phyloP scores from a whole-genome alignment of 2,888 invertebrate genomes.

The Blastobasis adustella region DNA sequence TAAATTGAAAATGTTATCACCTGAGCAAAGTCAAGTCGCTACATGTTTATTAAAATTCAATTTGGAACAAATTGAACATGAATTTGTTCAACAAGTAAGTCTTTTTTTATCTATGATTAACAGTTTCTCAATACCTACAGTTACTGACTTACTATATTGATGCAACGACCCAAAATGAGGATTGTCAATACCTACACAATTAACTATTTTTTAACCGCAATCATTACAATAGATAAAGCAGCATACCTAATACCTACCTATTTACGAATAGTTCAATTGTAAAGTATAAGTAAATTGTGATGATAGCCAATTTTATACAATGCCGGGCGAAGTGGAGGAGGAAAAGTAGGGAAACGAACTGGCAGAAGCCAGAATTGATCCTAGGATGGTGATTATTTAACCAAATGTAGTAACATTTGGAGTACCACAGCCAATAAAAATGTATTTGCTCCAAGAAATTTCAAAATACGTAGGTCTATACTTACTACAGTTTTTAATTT shows the following conservation, averaged over 20 bases:
- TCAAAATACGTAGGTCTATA: not conserved
- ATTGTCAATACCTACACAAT: not conserved
- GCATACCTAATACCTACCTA: too few relatives aligned
- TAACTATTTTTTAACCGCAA: not conserved
- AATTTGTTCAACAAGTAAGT: conserved; percentile 44
- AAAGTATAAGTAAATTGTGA: too few relatives aligned
- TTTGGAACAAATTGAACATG: conserved; percentile 51
- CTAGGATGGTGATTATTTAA: too few relatives aligned
- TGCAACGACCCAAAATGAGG: too few relatives aligned
- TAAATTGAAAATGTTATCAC: conserved; percentile 40
- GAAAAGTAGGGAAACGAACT: too few relatives aligned
- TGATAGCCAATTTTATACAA: too few relatives aligned
- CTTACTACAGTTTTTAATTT: not conserved
- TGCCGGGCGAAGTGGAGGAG: too few relatives aligned
- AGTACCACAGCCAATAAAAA: not conserved
- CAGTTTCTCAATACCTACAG: not conserved
- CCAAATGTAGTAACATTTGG: too few relatives aligned
- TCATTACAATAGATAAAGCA: too few relatives aligned
- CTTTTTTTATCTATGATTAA: not conserved
- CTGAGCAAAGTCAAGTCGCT: conserved; percentile 51
- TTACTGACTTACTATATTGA: too few relatives aligned
- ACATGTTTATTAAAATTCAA: conserved; percentile 52
- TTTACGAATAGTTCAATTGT: too few relatives aligned
- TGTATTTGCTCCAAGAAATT: not conserved
- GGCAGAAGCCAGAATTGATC: too few relatives aligned